Base-by-base conservation (phyloP, 2,888 invertebrate species). In the Melanotus villosus region DNA sequence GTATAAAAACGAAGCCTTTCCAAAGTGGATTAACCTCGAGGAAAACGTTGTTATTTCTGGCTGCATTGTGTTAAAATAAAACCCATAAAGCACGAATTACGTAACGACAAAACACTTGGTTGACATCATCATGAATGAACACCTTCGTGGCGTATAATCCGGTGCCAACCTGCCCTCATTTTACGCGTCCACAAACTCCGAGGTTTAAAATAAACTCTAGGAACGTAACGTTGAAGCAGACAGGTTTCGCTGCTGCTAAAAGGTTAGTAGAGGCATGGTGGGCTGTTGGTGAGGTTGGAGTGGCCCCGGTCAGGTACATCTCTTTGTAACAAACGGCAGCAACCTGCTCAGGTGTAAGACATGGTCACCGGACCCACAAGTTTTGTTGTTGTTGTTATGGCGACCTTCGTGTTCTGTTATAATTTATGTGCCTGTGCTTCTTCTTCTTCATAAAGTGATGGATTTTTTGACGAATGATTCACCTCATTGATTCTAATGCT, bases 91-190 rank as follows among this genome's bases (percentile, higher is more conserved):
- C 26, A 7, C 26, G 7, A 26, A 26, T 26, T 26, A 26, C 26
- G 26, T 7, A 26, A 26, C n/a, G n/a, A n/a, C n/a, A n/a, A n/a
- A n/a, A n/a, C n/a, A n/a, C 7, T 26, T 26, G 26, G 26, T 26
- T 26, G 26, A 5, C 45, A 43, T 9, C 45, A 34, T 18, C 30
- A 45, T 45, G 59, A 59, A 59, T 45, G 47, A 50, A 50, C 58
- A 58, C 58, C 58, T 38, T 30, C 60, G 26, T 16, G 10, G 26
- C 45, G 45, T 36, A 41, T 62, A 16, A 9, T 18, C 18, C 45
- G 50, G 36, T 23, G 32, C 50, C 32, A 45, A 54, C 56, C 26
- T 56, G 64, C 14, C 56, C 64, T 56, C 64, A 34, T 56, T 64
- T 56, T 56, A 19, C 54, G 36, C 32, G 56, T 56, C 54, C 64